Evolutionary conservation across 2,888 invertebrate species (phyloP), one percentile per base, ranked within the genome.

Genomic region (Sarcophaga carnaria): DNA sequence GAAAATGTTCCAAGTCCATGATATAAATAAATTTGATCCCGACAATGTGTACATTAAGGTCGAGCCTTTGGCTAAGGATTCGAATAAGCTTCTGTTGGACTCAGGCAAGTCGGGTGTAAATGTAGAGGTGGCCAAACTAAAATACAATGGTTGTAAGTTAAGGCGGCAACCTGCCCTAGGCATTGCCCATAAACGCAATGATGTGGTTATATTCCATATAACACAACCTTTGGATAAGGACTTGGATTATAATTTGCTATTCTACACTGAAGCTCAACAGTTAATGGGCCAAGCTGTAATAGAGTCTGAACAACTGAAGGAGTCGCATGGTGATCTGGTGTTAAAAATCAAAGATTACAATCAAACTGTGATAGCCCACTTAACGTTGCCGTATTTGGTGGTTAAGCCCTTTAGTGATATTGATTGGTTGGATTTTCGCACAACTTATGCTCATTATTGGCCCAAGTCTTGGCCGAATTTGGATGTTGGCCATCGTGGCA

Each of bases 401-500:
- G 90, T 93, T 17, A 92, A 91, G 80, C 93, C 93, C 0, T 91
- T 92, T 87, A 74, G 88, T 22, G 89, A 89, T 70, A 75, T 87
- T 4, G 88, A 90, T 6, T 83, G 88, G 95, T 96, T 97, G 94
- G 96, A 96, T 92, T 96, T 98, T 94, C 95, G 96, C 91, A 95
- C 96, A 45, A 96, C 98, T 4, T 98, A 96, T 92, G 95, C 96
- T 2, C 96, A 96, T 89, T 96, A 97, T 92, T 98, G 98, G 98
- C 97, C 97, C 90, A 95, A 96, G 75, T 94, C 96, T 60, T 97
- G 97, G 96, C 96, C 95, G 27, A 97, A 97, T 0, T 93, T 99
- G 78, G 98, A 99, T 94, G 98, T 99, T 71, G 99, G 99, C 0
- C 99, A 99, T 92, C 95, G 99, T 78, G 99, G 99, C 20, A 95